Evolutionary conservation across 1,140 invertebrate species (phyloP).

Genomic region (Plectrocnemia conspersa): DNA sequence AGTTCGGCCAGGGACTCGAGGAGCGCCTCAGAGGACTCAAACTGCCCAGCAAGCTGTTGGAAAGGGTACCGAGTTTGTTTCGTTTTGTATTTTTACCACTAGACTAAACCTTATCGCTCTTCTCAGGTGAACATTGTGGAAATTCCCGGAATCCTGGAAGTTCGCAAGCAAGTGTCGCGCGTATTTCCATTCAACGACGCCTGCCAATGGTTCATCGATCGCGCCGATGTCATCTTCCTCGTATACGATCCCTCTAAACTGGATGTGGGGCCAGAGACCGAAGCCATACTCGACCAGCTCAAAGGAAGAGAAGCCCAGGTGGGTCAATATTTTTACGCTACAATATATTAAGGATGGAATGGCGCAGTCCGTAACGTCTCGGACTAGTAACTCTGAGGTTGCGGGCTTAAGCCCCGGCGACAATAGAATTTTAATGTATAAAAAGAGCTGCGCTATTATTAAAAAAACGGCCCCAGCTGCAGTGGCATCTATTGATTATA

Average conservation of each 20-base stretch:
- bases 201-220: conserved; percentile 93
- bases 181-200: conserved; percentile 93
- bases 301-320: conserved; percentile 89
- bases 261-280: conserved; percentile 90
- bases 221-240: conserved; percentile 91
- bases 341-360: too few relatives aligned
- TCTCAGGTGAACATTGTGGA: conserved; percentile 89
- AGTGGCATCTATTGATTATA: too few relatives aligned
- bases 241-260: conserved; percentile 93
- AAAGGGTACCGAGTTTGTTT: conserved; percentile 64
- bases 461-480: too few relatives aligned
- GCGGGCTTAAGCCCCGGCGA: too few relatives aligned
- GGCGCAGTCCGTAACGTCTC: too few relatives aligned
- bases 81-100: conserved; percentile 16
- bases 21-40: conserved; percentile 80
- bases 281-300: conserved; percentile 87
- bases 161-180: conserved; percentile 86
- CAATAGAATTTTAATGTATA: conserved; percentile 10
- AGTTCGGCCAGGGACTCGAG: conserved; percentile 89
- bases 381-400: too few relatives aligned
- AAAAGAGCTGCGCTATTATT: conserved; percentile 13
- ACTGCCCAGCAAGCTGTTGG: conserved; percentile 76
- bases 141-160: conserved; percentile 92
- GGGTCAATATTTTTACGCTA: too few relatives aligned
- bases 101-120: conserved; percentile 8